phyloP scores from a whole-genome alignment of 2,113 vertebrate genomes.

The Notothenia rossii region DNA sequence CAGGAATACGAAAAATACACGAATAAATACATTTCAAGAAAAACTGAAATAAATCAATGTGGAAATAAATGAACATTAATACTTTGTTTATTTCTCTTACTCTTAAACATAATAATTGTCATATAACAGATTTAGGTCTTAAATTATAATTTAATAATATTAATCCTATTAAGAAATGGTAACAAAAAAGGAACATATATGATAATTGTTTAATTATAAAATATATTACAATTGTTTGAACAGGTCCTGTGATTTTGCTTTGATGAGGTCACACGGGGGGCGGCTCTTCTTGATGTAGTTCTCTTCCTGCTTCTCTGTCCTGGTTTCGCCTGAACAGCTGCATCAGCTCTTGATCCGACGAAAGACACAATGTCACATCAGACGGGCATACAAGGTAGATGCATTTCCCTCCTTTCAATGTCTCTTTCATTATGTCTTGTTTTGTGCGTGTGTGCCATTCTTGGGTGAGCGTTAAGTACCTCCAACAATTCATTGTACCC shows the following conservation, averaged over 20 bases:
- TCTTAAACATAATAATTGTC: too few relatives aligned
- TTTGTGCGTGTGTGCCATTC: not conserved
- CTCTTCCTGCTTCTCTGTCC: constrained; percentile 80
- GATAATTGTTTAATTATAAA: too few relatives aligned
- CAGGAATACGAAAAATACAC: too few relatives aligned
- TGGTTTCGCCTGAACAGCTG: constrained; percentile 70
- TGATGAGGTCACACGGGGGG: constrained; percentile 56
- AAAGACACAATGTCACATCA: constrained; percentile 91
- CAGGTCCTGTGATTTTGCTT: constrained; percentile 34
- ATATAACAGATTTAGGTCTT: too few relatives aligned
- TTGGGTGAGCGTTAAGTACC: not conserved
- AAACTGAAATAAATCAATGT: too few relatives aligned
- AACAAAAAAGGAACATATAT: too few relatives aligned
- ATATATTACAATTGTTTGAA: too few relatives aligned
- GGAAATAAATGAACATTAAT: not conserved
- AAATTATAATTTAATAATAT: too few relatives aligned
- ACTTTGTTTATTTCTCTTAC: not conserved
- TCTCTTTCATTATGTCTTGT: not conserved
- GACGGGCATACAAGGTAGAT: constrained; percentile 95
- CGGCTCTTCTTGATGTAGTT: constrained; percentile 57
- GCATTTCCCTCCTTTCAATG: not conserved
- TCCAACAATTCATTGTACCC: constrained; percentile 33
- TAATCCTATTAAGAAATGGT: not conserved
- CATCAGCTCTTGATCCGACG: constrained; percentile 61
- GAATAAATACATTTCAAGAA: too few relatives aligned